Percentiles rank a stretch among this genome's conserved stretches.
Conservation (phyloP, 1,140 invertebrate genomes). For the Heliconius hermathena region DNA sequence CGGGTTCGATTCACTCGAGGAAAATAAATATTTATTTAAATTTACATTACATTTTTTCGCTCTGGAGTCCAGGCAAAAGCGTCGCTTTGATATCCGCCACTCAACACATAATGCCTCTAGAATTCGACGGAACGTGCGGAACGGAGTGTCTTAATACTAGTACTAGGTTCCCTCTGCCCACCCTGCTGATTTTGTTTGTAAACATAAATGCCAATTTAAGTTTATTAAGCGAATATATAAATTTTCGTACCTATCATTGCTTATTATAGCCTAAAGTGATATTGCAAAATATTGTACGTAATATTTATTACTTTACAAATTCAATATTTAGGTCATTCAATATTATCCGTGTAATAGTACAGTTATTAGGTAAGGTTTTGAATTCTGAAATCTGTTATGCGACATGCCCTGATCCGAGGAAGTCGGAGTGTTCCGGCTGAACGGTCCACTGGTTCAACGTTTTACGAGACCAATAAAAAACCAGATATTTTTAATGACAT, state of each 20-base stretch:
- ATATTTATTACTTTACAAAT: background rate
- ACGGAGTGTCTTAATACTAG: too few relatives aligned
- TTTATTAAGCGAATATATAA: too few relatives aligned
- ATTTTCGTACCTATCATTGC: background rate
- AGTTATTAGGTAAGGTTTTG: background rate
- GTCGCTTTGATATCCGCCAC: too few relatives aligned
- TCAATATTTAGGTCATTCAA: background rate
- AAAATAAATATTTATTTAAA: too few relatives aligned
- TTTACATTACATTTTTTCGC: too few relatives aligned
- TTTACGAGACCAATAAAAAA: conserved; percentile 38
- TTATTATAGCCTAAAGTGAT: background rate
- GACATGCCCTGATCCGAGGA: conserved; percentile 37
- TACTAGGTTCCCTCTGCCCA: too few relatives aligned
- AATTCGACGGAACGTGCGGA: too few relatives aligned
- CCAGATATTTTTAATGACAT: conserved; percentile 36
- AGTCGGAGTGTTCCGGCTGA: conserved; percentile 36
- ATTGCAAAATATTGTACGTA: background rate
- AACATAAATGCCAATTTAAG: too few relatives aligned
- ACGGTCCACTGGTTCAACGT: conserved; percentile 34
- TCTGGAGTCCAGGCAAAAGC: too few relatives aligned
- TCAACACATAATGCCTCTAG: too few relatives aligned
- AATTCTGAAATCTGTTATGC: conserved; percentile 36
- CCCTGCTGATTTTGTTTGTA: too few relatives aligned
- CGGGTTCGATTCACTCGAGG: too few relatives aligned
- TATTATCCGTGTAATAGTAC: background rate